Base-by-base conservation (phyloP, 2,113 vertebrate genomes). In the Neomonachus schauinslandi region DNA sequence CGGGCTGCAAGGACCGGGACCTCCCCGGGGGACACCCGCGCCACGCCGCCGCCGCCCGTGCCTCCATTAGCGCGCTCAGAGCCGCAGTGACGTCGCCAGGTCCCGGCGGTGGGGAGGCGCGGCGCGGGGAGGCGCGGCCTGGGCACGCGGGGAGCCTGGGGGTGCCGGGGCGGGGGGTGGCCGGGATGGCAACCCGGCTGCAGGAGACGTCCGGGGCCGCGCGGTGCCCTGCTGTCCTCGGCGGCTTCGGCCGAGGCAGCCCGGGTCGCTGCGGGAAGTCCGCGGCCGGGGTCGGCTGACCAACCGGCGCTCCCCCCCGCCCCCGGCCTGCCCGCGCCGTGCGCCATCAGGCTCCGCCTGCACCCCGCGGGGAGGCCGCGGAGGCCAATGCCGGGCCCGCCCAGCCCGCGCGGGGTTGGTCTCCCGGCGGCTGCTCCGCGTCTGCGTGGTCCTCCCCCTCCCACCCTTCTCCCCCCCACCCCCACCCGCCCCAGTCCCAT, bases 71-170 rank as follows among this genome's bases (percentile, higher is more conserved):
- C 77, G 82, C 89, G 95, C 96, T 86, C 97, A 89, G 59, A 82
- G 97, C 98, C 97, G 92, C 94, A 83, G 97, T 97, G 97, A 98
- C 97, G 97, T 96, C 39, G 95, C 96, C 39, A 0, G 93, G 95
- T 61, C 95, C 61, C 36, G 42, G 88, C 42, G 46, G 21, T 9
- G 55, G 42, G 53, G 77, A 22, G 76, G 86, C 12, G 91, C 28
- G 57, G 82, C 71, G 26, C 28, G 59, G 82, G 76, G 93, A n/a
- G 74, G 84, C 55, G 84, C 94, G 86, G 94, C 93, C 93, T 9
- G 57, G 46, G 59, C 53, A 9, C 57, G 79, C 85, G 19, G 31
- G 89, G 91, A 19, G 24, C 67, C 42, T 10, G 31, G 65, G 65
- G 28, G 53, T 18, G 76, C 49, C n/a, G 55, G 33, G 65, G 65